Base-by-base conservation (phyloP, 2,797 vertebrate species). In the Kryptopterus vitreolus region DNA sequence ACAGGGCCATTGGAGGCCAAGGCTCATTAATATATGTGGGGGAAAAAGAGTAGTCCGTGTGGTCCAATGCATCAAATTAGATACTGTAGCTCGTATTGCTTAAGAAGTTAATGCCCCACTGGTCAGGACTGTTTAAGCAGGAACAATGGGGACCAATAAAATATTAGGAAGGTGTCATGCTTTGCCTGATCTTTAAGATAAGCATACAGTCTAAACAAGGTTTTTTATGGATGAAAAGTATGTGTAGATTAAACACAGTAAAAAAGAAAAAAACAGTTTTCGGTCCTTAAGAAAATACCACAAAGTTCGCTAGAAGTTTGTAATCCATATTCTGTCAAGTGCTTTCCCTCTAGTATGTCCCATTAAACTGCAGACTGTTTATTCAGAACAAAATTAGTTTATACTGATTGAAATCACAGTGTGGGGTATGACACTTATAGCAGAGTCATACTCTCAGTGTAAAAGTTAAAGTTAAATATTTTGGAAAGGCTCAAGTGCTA, bases 381-480 rank as follows among this genome's bases (percentile, higher is more conserved):
- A 55, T 70, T 70, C 59, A 81, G 61, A 31, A 70, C 57, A 69
- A 52, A 77, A 43, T 81, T 66, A 59, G 57, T 73, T 80, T 84
- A 80, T 46, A 26, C n/a, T 57, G 43, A 6, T 78, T 35, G 16
- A 59, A 76, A 58, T 84, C 59, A 62, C 29, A n/a, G 48, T 71
- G 61, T 53, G 33, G 13, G 58, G 66, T 46, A 57, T 68, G 66
- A 71, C 48, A 58, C 70, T n/a, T 20, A 35, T 43, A 74, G 68
- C 69, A 68, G 63, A 63, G 57, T 31, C 4, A 5, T 33, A 33
- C 52, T 24, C 38, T 66, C 13, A 33, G 31, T 59, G 16, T 58
- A 9, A 71, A 76, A 62, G 52, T 59, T 66, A 82, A 84, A 72
- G 71, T 73, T 35, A 38, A 57, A 31, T 86, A 78, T 86, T 86